Evolutionary conservation across 2,888 invertebrate genomes (phyloP).

Genomic region (Agrilus cyanescens): DNA sequence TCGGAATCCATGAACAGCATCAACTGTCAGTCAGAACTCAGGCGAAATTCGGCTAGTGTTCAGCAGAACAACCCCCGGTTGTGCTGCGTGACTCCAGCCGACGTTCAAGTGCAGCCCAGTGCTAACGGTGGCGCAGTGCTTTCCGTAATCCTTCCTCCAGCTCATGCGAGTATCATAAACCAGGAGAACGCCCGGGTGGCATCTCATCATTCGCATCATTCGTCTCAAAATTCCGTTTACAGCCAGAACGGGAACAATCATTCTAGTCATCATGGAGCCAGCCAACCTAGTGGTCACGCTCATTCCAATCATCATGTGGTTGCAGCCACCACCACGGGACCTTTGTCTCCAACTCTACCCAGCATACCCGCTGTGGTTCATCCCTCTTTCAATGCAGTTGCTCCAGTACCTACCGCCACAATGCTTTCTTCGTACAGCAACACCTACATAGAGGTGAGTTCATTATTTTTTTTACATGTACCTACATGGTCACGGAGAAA

Average conservation of each 20-base stretch:
- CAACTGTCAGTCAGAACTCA: slow-evolving; percentile 33
- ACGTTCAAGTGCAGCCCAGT: slow-evolving; percentile 50
- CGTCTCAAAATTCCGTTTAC: slow-evolving; percentile 24
- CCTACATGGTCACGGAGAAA: too few species aligned
- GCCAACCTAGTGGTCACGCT: slow-evolving; percentile 19
- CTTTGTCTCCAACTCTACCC: slow-evolving; percentile 21
- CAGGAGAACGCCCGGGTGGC: slow-evolving; percentile 26
- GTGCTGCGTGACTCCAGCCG: slow-evolving; percentile 34
- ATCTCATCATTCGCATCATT: slow-evolving; percentile 20
- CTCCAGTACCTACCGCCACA: slow-evolving; percentile 29
- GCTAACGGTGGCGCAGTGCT: slow-evolving; percentile 62
- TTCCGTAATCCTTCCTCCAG: slow-evolving; percentile 71
- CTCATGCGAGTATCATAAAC: slow-evolving; percentile 37
- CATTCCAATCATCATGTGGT: slow-evolving; percentile 17
- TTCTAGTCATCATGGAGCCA: slow-evolving; percentile 23
- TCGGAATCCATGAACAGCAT: slow-evolving; percentile 38
- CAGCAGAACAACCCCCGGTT: slow-evolving; percentile 20
- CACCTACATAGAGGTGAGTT: slow-evolving; percentile 44
- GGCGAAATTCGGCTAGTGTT: slow-evolving; percentile 27
- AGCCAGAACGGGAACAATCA: slow-evolving; percentile 21
- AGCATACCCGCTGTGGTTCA: slow-evolving; percentile 14
- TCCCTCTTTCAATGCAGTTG: slow-evolving; percentile 9
- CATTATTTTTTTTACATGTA: slow-evolving; percentile 1
- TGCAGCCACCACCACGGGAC: slow-evolving; percentile 16
- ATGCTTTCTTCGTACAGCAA: slow-evolving; percentile 43